Evolutionary conservation across 2,888 invertebrate species (phyloP).

Genomic region (Dyspetes luteomarginatus): DNA sequence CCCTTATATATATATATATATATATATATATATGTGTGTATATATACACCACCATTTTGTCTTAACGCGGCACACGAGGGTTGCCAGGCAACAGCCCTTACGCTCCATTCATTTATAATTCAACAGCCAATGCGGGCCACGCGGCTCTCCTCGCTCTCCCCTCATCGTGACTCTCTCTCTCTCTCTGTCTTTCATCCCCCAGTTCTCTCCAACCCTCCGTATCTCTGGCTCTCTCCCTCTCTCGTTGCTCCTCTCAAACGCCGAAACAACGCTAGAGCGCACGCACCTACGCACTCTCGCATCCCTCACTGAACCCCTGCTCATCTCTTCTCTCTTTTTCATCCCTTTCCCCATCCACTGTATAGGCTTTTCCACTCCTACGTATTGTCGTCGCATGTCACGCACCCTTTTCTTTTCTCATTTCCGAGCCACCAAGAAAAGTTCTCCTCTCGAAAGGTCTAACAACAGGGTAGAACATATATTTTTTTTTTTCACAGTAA

Average conservation of each 20-base stretch:
- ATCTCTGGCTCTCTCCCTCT: conserved; percentile 43
- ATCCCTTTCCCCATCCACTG: not conserved
- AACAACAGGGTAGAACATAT: not conserved
- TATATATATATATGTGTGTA: not conserved
- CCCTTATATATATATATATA: not conserved
- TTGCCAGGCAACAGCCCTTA: conserved; percentile 84
- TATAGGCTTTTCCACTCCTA: conserved; percentile 2
- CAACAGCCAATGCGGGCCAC: conserved; percentile 84
- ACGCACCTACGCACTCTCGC: conserved; percentile 66
- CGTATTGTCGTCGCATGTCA: conserved; percentile 6
- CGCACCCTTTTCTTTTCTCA: conserved; percentile 38
- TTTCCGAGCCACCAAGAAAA: not conserved
- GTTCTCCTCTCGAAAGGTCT: not conserved
- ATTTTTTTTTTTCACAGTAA: too few species aligned
- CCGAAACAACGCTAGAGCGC: conserved; percentile 57
- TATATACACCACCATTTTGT: conserved; percentile 81
- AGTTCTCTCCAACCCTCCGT: conserved; percentile 25
- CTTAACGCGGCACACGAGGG: conserved; percentile 82
- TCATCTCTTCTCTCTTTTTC: not conserved
- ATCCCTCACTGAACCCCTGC: conserved; percentile 18
- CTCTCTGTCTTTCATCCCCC: conserved; percentile 38
- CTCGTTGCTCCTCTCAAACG: conserved; percentile 40
- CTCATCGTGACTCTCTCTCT: conserved; percentile 54
- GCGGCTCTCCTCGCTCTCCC: conserved; percentile 76
- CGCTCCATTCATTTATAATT: conserved; percentile 84